Base-by-base conservation (phyloP, 2,888 invertebrate genomes). In the Orthosia cruda region DNA sequence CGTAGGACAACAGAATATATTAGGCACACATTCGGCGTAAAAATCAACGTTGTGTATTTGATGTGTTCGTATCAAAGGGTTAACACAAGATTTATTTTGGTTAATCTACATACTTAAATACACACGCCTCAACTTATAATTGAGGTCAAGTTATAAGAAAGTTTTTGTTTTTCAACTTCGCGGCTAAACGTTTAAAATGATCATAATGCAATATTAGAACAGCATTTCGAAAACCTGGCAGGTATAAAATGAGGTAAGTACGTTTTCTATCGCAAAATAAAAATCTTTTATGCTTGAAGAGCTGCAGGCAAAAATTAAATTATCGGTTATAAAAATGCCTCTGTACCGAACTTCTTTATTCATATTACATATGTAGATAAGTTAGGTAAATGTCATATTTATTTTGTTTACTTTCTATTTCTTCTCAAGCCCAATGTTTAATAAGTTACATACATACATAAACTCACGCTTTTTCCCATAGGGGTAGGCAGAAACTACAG, bases 351-450 rank as follows among this genome's bases (percentile, higher is more conserved):
- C n/a, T 49, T n/a, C 9, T 74, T 52, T 40, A 45, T n/a, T n/a
- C 18, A 23, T 7, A 12, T 59, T 49, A 71, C 15, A 16, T 26
- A 71, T 20, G 2, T 50, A 45, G 55, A 40, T 47, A 40, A 7
- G 9, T 40, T 23, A 49, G 26, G n/a, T 40, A 67, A 57, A 58
- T 49, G 47, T 23, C 54, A 62, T 77, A 77, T 50, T 54, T 50
- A 62, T 13, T 47, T 66, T 68, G 40, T 68, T 81, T 72, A 66
- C 68, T 72, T 80, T 81, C 76, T 52, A 52, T 20, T 45, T 63
- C 63, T 59, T 12, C 52, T 58, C 68, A 77, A 81, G 57, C 68
- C 65, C 61, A 72, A 58, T 61, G 45, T 71, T 71, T 70, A 47
- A 47, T 16, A 70, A 59, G 26, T 59, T 59, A n/a, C n/a, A n/a